Evolutionary conservation across 2,888 invertebrate species (phyloP), one percentile per base, ranked within the genome.

Genomic region (Orchestes rusci): DNA sequence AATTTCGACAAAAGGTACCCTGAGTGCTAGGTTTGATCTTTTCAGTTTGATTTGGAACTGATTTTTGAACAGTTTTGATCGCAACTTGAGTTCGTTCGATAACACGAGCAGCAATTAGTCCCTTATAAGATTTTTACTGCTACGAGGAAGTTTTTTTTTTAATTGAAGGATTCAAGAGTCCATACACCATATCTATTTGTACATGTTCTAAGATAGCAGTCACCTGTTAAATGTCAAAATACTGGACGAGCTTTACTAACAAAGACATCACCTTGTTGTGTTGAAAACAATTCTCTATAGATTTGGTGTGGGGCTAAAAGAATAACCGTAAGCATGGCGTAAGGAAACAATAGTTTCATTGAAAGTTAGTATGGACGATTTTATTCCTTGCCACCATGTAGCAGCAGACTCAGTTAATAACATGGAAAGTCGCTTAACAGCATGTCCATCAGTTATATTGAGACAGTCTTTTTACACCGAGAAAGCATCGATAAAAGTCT

Each of bases 301-400:
- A 30, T 10, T 7, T 7, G 8, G 5, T 16, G 16, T 16, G 15
- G 16, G 15, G 5, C 15, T n/a, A 16, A 16, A 5, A 17, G n/a
- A 8, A 33, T 5, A 10, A 23, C 7, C 27, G 10, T 23, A 23
- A 23, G 27, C 27, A 8, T 5, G 5, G 10, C 27, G 27, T 8
- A 23, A 8, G 7, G 10, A 23, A 8, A 23, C 10, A 10, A 5
- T 8, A 5, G 27, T 10, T 23, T 23, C 27, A 10, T 23, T 23
- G 7, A 5, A 23, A 23, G 5, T 23, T 23, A 30, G 4, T 12
- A 30, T 30, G 30, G 30, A 30, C 4, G 30, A 30, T 30, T 33
- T 33, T 16, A 33, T 17, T 16, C 16, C 33, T 16, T 33, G 33
- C 33, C 33, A 33, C 33, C 33, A 33, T 8, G 15, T 13, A 16